Evolutionary conservation across 35 echinoderm and acorn worm species (phyloP).

Genomic region (Strongylocentrotus purpuratus): DNA sequence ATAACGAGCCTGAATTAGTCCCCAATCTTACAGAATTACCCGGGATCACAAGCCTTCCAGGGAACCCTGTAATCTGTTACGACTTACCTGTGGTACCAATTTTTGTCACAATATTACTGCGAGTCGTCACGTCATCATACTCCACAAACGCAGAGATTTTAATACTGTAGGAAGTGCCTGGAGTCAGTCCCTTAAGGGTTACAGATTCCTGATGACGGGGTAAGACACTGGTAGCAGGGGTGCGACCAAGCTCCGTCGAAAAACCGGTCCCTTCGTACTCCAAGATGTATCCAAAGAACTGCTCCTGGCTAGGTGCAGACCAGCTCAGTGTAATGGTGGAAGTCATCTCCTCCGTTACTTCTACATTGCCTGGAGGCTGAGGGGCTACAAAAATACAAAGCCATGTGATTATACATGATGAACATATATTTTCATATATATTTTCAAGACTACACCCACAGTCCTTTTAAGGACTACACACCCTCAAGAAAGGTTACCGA

Average conservation of each 20-base stretch:
- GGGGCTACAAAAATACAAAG: constrained; percentile 20
- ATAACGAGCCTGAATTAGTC: too few relatives aligned
- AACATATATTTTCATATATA: background rate
- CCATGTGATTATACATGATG: background rate
- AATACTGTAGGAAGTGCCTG: constrained; percentile 25
- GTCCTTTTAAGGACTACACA: too few relatives aligned
- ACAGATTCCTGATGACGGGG: constrained; percentile 14
- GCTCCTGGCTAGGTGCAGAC: constrained; percentile 45
- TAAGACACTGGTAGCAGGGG: background rate
- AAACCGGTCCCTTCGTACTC: constrained; percentile 15
- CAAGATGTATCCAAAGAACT: constrained; percentile 62
- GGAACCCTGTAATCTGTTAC: too few relatives aligned
- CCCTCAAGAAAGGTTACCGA: too few relatives aligned
- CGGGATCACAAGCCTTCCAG: too few relatives aligned
- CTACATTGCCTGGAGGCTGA: background rate
- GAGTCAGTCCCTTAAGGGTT: constrained; percentile 47
- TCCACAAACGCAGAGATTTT: constrained; percentile 23
- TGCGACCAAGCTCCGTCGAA: constrained; percentile 23
- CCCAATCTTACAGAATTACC: too few relatives aligned
- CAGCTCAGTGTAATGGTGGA: constrained; percentile 43
- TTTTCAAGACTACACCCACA: too few relatives aligned
- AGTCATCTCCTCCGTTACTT: background rate
- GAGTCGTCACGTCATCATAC: constrained; percentile 27
- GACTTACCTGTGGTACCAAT: background rate
- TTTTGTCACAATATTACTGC: background rate